Conservation (phyloP, 2,888 invertebrate genomes). For the Nymphalis polychloros region DNA sequence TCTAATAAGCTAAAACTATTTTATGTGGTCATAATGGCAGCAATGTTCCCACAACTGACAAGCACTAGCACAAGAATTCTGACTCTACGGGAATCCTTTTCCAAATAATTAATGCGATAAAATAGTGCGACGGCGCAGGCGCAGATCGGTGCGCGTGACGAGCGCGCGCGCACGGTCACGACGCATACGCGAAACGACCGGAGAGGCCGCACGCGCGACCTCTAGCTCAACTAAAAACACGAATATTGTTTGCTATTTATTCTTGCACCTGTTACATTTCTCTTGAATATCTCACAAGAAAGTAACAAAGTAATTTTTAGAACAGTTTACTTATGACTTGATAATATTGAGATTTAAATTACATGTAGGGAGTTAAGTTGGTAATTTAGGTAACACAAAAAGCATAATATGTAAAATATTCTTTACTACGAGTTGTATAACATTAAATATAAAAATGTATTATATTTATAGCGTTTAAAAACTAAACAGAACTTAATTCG, state of each 20-base stretch:
- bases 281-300: slow-evolving; percentile 17
- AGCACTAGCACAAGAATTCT: slow-evolving; percentile 58
- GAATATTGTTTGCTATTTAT: slow-evolving; percentile 21
- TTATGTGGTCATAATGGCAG: slow-evolving; percentile 24
- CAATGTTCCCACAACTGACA: slow-evolving; percentile 66
- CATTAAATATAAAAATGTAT: too few species aligned
- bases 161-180: slow-evolving; percentile 77
- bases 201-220: slow-evolving; percentile 73
- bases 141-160: slow-evolving; percentile 71
- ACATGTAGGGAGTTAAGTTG: too few species aligned
- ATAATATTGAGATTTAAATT: not conserved
- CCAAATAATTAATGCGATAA: slow-evolving; percentile 82
- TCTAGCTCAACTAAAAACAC: slow-evolving; percentile 40
- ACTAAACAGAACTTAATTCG: too few species aligned
- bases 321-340: not conserved
- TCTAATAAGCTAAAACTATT: not conserved
- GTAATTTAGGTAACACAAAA: too few species aligned
- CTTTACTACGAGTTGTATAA: too few species aligned
- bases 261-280: slow-evolving; percentile 41
- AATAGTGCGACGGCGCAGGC: slow-evolving; percentile 73
- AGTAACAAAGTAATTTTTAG: not conserved
- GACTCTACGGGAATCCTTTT: slow-evolving; percentile 74
- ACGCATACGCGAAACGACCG: slow-evolving; percentile 72
- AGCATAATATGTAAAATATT: too few species aligned
- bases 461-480: too few species aligned